Evolutionary conservation across 2,113 vertebrate species (phyloP), one percentile per base, ranked within the genome.

Genomic region (Gulo gulo): DNA sequence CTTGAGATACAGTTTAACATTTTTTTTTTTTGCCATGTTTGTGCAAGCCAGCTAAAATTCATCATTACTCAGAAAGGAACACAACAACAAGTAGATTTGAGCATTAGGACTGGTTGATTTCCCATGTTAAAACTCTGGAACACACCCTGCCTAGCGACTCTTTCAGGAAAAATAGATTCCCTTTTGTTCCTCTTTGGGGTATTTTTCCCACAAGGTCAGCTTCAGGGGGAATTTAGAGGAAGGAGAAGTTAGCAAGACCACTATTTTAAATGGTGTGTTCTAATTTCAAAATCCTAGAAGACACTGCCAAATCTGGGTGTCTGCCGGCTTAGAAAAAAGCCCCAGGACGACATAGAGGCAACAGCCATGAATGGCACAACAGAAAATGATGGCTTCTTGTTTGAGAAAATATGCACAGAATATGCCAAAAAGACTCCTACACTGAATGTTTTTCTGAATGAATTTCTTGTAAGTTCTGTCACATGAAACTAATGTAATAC

Each of bases 391-490:
- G 95, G 18, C 86, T 90, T 26, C 55, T 81, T 55, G 39, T 71
- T 92, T 83, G 80, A 93, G 71, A 88, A 96, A 89, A n/a, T 96
- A 92, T 86, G 52, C 95, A 93, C 86, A 47, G 34, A 97, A 76
- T 92, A 98, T 83, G 67, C 96, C 85, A 86, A 96, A 97, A 81
- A 97, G 36, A 92, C n/a, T 97, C 90, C 95, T 89, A 94, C 42
- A 91, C 55, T 42, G 94, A 86, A 78, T 80, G 79, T 96, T 95
- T 97, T 97, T 93, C 55, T 96, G 73, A 98, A 98, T 91, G 13
- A 93, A 97, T 95, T 97, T 96, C 96, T 98, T 85, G 79, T 69
- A 96, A 95, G 47, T 59, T 47, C 95, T 95, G 94, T 97, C 81
- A 87, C 2, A 7, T 73, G 94, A 95, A 97, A 84, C 81, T 88